Conservation (phyloP, 1,140 invertebrate species). For the Musca vetustissima region DNA sequence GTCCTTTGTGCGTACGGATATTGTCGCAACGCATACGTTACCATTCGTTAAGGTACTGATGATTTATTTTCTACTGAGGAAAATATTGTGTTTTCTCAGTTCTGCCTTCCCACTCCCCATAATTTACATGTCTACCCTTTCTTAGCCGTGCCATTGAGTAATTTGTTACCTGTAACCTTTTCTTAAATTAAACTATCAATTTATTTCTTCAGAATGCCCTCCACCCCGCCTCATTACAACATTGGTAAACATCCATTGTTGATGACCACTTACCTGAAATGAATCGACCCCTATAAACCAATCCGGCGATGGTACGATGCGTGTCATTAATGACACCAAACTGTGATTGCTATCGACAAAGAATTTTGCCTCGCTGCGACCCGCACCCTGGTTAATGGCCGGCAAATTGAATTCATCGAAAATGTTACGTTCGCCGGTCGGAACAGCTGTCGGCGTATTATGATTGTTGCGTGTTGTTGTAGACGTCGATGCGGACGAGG, state of each 20-base stretch:
- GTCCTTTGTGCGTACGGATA: too few relatives aligned
- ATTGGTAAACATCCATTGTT: too few relatives aligned
- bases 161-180: background rate
- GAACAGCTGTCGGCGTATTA: background rate
- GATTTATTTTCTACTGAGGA: too few relatives aligned
- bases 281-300: slow-evolving; percentile 98
- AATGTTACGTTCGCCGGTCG: slow-evolving; percentile 57
- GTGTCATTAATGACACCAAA: slow-evolving; percentile 81
- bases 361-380: slow-evolving; percentile 77
- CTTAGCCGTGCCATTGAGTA: background rate
- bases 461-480: slow-evolving; percentile 23
- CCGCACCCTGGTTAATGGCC: slow-evolving; percentile 73
- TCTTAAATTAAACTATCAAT: background rate
- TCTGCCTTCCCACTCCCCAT: background rate
- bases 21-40: too few relatives aligned
- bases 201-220: background rate
- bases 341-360: slow-evolving; percentile 91
- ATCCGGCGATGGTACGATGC: slow-evolving; percentile 93
- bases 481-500: slow-evolving; percentile 16
- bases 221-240: background rate
- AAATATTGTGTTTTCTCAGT: too few relatives aligned
- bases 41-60: too few relatives aligned
- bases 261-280: slow-evolving; percentile 61
- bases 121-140: background rate
- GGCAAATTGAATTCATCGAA: slow-evolving; percentile 83